Conservation (phyloP, 2,888 invertebrate genomes). For the Ormyrus pomaceus region DNA sequence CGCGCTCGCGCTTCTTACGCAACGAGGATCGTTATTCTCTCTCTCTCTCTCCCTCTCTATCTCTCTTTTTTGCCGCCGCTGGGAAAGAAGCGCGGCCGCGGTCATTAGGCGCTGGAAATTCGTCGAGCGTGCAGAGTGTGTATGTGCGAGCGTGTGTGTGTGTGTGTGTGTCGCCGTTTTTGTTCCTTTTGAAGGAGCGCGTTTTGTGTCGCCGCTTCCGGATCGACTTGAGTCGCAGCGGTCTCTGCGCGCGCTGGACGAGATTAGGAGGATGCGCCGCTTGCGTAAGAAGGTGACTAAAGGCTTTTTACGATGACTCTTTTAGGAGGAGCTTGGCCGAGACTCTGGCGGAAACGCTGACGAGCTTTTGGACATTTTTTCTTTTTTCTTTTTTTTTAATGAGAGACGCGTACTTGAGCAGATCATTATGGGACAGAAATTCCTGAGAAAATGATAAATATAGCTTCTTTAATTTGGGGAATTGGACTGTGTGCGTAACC, state of each 20-base stretch:
- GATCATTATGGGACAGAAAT: too few species aligned
- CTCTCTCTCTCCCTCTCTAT: slow-evolving; percentile 5
- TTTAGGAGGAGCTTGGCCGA: background rate
- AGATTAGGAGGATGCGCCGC: too few species aligned
- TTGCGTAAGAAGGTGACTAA: background rate
- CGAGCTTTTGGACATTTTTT: too few species aligned
- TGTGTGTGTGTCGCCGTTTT: background rate
- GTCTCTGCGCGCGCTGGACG: too few species aligned
- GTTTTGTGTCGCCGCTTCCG: background rate
- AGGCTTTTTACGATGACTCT: background rate
- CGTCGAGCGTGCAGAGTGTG: slow-evolving; percentile 22
- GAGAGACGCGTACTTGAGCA: too few species aligned
- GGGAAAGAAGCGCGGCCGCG: slow-evolving; percentile 11
- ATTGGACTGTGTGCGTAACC: too few species aligned
- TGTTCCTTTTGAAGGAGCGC: background rate
- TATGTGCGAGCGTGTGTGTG: background rate
- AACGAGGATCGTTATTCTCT: background rate
- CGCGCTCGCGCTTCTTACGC: too few species aligned
- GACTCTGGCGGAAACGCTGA: too few species aligned
- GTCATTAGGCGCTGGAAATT: slow-evolving; percentile 29
- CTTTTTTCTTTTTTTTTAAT: too few species aligned
- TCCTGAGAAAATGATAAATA: too few species aligned
- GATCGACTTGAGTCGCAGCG: too few species aligned
- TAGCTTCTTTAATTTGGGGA: too few species aligned
- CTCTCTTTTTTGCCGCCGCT: background rate